Base-by-base conservation (phyloP, 1,140 invertebrate genomes). In the Zaprionus vittiger region DNA sequence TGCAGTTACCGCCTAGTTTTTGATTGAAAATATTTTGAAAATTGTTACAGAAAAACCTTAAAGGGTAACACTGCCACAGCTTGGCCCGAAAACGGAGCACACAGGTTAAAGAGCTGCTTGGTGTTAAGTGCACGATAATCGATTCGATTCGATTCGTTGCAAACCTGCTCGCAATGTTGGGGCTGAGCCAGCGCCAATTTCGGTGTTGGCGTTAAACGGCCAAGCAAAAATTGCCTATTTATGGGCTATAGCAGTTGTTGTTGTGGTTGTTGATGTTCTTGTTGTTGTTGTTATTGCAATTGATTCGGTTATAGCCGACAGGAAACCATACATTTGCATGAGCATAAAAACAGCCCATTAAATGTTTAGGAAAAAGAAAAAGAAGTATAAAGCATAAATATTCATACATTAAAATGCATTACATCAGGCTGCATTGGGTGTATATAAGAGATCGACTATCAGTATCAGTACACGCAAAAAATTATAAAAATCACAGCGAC, bases 121-220 rank as follows among this genome's bases (percentile, higher is more conserved):
- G 85, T 90, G 85, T 90, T 90, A 90, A 90, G 85, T 90, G 81
- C 85, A 90, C 73, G 85, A 90, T 85, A 90, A 90, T 90, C 85
- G 85, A 90, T 90, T 90, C 79, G 85, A 90, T 79, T 85, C 79
- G 85, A 90, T 79, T 85, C 85, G 77, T 59, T 79, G 49, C 59
- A 59, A 65, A 73, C 71, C 54, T 54, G 59, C 63, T 70, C 41
- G 24, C 57, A 34, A 31, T n/a, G 12, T 62, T 24, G 26, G 22
- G 49, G 47, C 54, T 38, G 34, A 17, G 17, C 47, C 22, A 69
- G 28, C 54, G 14, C 57, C 74, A 71, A 67, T 69, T 71, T 76
- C 26, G 80, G 77, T 79, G 83, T 90, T 85, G 85, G 85, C 85
- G 85, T 90, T 89, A 89, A 89, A 79, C 81, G 84, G 78, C 71